Conservation (phyloP, 2,888 invertebrate genomes). For the Micoletzkya japonica region DNA sequence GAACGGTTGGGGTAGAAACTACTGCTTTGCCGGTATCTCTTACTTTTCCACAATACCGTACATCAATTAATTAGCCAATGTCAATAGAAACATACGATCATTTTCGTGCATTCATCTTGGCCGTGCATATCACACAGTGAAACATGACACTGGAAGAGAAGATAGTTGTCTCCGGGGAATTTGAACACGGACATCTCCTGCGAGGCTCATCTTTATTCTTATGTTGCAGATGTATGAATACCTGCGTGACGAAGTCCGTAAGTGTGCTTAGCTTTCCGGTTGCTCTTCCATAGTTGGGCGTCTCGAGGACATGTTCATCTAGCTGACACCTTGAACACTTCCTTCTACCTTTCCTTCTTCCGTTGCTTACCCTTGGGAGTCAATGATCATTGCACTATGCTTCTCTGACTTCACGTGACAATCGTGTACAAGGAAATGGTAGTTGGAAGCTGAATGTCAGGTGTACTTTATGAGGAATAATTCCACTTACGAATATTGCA, state of each 20-base stretch:
- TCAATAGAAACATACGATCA: slow-evolving; percentile 34
- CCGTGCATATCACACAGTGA: slow-evolving; percentile 58
- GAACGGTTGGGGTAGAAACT: neutral
- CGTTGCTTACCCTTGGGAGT: slow-evolving; percentile 50
- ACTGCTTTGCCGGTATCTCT: neutral
- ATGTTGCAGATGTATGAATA: neutral
- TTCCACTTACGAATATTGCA: slow-evolving; percentile 54
- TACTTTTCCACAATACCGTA: neutral
- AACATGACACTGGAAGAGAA: slow-evolving; percentile 57
- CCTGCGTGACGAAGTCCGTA: slow-evolving; percentile 32
- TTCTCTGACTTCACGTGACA: slow-evolving; percentile 55
- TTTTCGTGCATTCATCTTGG: slow-evolving; percentile 37
- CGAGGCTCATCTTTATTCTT: neutral
- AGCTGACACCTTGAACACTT: slow-evolving; percentile 49
- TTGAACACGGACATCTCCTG: slow-evolving; percentile 61
- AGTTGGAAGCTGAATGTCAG: slow-evolving; percentile 51
- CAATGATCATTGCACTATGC: slow-evolving; percentile 50
- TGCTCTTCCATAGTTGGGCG: slow-evolving; percentile 71
- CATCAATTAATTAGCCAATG: no score
- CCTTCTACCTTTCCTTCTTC: neutral
- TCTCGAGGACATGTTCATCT: slow-evolving; percentile 58
- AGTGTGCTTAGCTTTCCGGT: slow-evolving; percentile 27
- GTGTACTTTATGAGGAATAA: neutral
- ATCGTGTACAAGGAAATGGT: slow-evolving; percentile 59
- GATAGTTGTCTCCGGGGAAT: slow-evolving; percentile 58